Conservation (phyloP, 1,140 invertebrate species). For the Ips nitidus region DNA sequence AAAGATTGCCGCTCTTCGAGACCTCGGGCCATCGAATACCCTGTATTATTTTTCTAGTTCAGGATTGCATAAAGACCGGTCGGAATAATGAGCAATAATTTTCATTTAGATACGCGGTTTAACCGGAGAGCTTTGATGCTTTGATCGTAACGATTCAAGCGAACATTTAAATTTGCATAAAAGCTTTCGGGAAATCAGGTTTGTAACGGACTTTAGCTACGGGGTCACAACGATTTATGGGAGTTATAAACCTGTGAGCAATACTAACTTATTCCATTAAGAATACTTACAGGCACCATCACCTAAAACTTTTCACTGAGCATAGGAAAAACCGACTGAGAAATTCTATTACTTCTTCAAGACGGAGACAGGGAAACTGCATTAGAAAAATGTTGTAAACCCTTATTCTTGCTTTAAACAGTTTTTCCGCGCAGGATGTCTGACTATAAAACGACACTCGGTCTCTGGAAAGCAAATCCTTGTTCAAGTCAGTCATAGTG, state of each 20-base stretch:
- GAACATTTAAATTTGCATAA: background rate
- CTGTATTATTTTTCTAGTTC: conserved; percentile 22
- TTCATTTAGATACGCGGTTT: conserved; percentile 9
- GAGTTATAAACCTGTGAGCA: no score
- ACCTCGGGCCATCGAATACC: conserved; percentile 12
- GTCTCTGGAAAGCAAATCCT: background rate
- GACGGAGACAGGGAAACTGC: conserved; percentile 21
- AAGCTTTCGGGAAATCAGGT: background rate
- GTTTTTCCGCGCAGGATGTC: conserved; percentile 18
- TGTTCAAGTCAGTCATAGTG: no score
- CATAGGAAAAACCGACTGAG: background rate
- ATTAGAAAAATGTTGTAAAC: conserved; percentile 21
- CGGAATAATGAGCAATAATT: conserved; percentile 6
- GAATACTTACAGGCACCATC: no score
- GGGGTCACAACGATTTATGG: no score
- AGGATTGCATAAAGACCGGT: conserved; percentile 1
- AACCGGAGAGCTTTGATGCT: background rate
- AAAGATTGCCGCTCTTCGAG: conserved; percentile 22
- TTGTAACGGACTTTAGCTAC: background rate
- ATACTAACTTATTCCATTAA: no score
- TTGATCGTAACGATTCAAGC: background rate
- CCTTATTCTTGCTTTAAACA: conserved; percentile 7
- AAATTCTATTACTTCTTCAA: background rate
- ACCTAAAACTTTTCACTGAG: background rate
- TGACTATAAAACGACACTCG: background rate